Base-by-base conservation (phyloP, 2,113 vertebrate genomes). In the Neomonachus schauinslandi region DNA sequence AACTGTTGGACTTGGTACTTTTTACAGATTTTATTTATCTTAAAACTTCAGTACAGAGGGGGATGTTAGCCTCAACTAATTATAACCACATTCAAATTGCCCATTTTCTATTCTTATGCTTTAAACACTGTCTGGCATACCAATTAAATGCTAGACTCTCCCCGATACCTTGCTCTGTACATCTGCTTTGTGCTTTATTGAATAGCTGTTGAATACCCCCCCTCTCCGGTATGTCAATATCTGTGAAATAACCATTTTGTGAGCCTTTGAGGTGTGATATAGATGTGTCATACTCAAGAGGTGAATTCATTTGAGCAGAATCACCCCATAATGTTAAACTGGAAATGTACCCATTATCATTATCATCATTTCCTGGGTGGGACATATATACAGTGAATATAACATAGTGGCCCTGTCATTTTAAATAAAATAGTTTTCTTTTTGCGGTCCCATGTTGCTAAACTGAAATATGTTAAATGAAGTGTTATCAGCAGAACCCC, bases 401-500 rank as follows among this genome's bases (percentile, higher is more conserved):
- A 55, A 63, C 81, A 71, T n/a, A 67, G 77, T 46, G 49, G 11
- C 69, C 83, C 93, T 95, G 76, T 95, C 51, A 95, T 89, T 98
- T 97, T 87, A 89, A 92, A 80, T 96, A 97, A 93, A 93, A 95
- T 59, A 39, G 36, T 97, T 98, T 97, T 84, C n/a, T 33, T 97
- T 97, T 74, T 16, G 77, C 97, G 42, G 67, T 63, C 59, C 55
- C 1, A 0, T 91, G 61, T 82, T 97, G 96, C 96, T 97, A 71
- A 94, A 93, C 79, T 42, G 87, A 87, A 97, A 86, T 31, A 97
- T 69, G 59, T 92, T 92, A 97, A 98, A 96, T 94, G 93, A 15
- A 65, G 51, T 96, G 59, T 59, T 95, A 94, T 28, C 97, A 83
- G 6, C 87, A 91, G 92, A 97, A 91, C 85, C 97, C 98, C 97